Percentiles rank a stretch among this genome's conserved stretches.
Evolutionary conservation across 2,888 invertebrate species (phyloP).

Genomic region (Tetrapedia diversipes): DNA sequence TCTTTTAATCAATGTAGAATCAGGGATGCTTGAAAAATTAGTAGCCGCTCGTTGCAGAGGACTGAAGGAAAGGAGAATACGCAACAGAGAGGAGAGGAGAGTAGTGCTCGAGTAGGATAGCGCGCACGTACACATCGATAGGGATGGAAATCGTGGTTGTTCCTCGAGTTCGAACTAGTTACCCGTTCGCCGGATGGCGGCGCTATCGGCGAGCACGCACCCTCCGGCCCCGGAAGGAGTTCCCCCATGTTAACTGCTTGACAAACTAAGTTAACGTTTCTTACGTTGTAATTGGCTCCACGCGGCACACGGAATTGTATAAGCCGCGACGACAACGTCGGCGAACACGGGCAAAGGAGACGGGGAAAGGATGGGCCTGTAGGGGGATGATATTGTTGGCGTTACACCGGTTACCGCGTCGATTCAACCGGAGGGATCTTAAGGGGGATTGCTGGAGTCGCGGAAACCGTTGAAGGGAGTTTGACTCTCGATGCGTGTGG

Average conservation of each 20-base stretch:
- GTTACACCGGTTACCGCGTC: conserved; percentile 59
- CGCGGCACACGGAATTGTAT: conserved; percentile 68
- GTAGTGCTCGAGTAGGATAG: background rate
- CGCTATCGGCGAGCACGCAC: conserved; percentile 55
- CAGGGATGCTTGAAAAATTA: too few relatives aligned
- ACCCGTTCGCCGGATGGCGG: conserved; percentile 63
- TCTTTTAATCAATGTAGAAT: too few relatives aligned
- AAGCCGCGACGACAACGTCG: conserved; percentile 43
- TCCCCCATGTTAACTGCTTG: conserved; percentile 76
- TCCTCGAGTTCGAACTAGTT: conserved; percentile 68
- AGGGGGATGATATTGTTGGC: conserved; percentile 52
- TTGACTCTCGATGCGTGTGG: conserved; percentile 61
- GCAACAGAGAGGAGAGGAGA: background rate
- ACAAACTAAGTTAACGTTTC: conserved; percentile 80
- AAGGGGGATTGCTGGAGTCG: conserved; percentile 31
- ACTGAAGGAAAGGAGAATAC: background rate
- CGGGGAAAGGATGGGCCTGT: conserved; percentile 8
- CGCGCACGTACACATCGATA: background rate
- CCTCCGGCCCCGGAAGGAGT: conserved; percentile 45
- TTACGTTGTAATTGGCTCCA: conserved; percentile 73
- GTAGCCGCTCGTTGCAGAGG: background rate
- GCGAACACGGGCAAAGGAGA: background rate
- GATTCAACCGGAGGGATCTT: conserved; percentile 60
- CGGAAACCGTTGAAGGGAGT: conserved; percentile 32
- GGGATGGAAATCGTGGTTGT: conserved; percentile 20